A percentile compares a stretch with the other conserved stretches of the same genome.
Evolutionary conservation across 2,113 vertebrate species (phyloP).

Genomic region (Sinocyclocheilus rhinocerous): DNA sequence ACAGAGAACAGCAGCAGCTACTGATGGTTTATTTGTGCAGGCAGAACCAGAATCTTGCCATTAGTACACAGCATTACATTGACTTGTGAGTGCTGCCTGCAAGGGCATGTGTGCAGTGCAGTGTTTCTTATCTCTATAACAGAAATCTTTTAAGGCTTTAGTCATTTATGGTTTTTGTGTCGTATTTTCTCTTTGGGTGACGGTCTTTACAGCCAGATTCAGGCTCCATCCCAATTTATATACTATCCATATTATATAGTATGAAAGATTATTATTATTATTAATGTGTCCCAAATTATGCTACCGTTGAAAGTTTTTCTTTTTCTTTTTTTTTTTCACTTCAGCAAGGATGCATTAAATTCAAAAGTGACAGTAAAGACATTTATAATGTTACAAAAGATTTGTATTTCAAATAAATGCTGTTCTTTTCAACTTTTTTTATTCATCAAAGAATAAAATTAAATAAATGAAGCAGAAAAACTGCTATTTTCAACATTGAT

Average conservation of each 20-base stretch:
- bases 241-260: background rate
- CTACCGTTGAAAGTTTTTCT: too few species aligned
- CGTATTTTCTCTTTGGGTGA: background rate
- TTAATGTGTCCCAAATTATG: background rate
- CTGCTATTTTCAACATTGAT: too few species aligned
- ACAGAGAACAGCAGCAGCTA: constrained; percentile 67
- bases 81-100: constrained; percentile 71
- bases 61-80: constrained; percentile 72
- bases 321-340: too few species aligned
- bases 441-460: too few species aligned
- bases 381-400: too few species aligned
- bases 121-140: constrained; percentile 6
- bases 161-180: background rate
- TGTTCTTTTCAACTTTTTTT: too few species aligned
- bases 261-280: background rate
- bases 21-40: constrained; percentile 68
- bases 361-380: too few species aligned
- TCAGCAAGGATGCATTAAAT: too few species aligned
- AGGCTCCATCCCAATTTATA: background rate
- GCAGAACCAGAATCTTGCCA: constrained; percentile 73
- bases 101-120: constrained; percentile 34
- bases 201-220: background rate
- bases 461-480: too few species aligned
- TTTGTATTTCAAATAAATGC: too few species aligned
- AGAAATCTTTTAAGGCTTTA: background rate